These are phyloP conservation scores for Ceratina calcarata DNA, from an alignment of 1,140 invertebrate genomes.

Conservation along the genomic window DNA sequence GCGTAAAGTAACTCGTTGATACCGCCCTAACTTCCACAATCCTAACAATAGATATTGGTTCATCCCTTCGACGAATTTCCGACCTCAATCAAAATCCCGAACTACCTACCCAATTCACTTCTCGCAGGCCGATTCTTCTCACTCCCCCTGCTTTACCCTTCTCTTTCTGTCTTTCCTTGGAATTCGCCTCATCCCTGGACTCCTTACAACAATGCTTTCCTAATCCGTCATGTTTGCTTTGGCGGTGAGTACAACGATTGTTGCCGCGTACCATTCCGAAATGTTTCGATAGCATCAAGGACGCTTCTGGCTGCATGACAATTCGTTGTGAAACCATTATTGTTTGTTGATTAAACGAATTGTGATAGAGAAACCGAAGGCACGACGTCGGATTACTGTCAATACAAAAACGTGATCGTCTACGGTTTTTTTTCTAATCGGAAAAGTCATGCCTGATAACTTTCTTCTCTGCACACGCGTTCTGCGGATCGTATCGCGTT, in stretches of 20 bases:
- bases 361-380: constrained; percentile 7
- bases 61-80: constrained; percentile 51
- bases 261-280: constrained; percentile 32
- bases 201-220: constrained; percentile 54
- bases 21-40: constrained; percentile 25
- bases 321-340: constrained; percentile 35
- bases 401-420: constrained; percentile 5
- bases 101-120: constrained; percentile 48
- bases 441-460: background rate
- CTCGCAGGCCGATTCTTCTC: constrained; percentile 17
- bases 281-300: constrained; percentile 44
- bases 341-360: constrained; percentile 50
- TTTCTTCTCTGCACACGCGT: background rate
- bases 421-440: too few relatives aligned
- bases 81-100: constrained; percentile 53
- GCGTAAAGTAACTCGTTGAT: constrained; percentile 39
- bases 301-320: constrained; percentile 16
- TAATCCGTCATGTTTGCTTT: constrained; percentile 49
- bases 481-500: background rate
- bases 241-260: constrained; percentile 31
- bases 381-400: background rate
- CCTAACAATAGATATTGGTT: constrained; percentile 55
- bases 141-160: background rate
- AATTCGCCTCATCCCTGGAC: constrained; percentile 41
- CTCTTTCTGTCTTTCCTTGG: background rate